These are phyloP conservation scores for Brachyopa scutellaris DNA, from an alignment of 2,888 invertebrate genomes.

Conservation along the genomic window DNA sequence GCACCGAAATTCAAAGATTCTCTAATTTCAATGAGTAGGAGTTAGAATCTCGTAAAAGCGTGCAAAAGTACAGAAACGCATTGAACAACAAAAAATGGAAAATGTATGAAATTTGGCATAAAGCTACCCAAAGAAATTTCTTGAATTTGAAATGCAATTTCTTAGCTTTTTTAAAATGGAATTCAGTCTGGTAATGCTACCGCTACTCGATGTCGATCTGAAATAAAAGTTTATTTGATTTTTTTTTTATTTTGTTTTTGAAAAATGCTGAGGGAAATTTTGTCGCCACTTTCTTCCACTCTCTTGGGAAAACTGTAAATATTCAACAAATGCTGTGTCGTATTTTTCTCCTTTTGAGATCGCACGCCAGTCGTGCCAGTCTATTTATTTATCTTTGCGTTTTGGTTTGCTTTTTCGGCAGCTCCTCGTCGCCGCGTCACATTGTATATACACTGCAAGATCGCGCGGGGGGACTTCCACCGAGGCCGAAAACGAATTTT, in stretches of 20 bases:
- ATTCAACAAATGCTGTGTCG: slow-evolving; percentile 52
- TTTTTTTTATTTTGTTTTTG: slow-evolving; percentile 22
- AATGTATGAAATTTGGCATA: too few species aligned
- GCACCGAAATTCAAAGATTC: too few species aligned
- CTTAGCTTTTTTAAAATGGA: too few species aligned
- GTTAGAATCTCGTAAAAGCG: too few species aligned
- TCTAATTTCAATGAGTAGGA: too few species aligned
- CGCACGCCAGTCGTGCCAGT: slow-evolving; percentile 53
- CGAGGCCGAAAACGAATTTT: slow-evolving; percentile 38
- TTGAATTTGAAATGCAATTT: too few species aligned
- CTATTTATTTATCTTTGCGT: slow-evolving; percentile 72
- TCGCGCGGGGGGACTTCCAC: slow-evolving; percentile 61
- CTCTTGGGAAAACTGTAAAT: slow-evolving; percentile 65
- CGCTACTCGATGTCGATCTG: slow-evolving; percentile 7
- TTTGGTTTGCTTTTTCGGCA: slow-evolving; percentile 64
- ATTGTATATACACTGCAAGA: slow-evolving; percentile 38
- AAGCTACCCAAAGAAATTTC: too few species aligned
- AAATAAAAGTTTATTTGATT: slow-evolving; percentile 32
- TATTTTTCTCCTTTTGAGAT: slow-evolving; percentile 54
- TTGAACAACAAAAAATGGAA: too few species aligned
- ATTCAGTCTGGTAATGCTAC: slow-evolving; percentile 38
- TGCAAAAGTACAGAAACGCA: too few species aligned
- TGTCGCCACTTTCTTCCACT: slow-evolving; percentile 70
- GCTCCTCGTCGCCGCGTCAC: slow-evolving; percentile 61
- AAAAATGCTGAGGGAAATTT: slow-evolving; percentile 57